Evolutionary conservation across 2,113 vertebrate species (phyloP), one percentile per base, ranked within the genome.

Genomic region (Macquaria ambigua): DNA sequence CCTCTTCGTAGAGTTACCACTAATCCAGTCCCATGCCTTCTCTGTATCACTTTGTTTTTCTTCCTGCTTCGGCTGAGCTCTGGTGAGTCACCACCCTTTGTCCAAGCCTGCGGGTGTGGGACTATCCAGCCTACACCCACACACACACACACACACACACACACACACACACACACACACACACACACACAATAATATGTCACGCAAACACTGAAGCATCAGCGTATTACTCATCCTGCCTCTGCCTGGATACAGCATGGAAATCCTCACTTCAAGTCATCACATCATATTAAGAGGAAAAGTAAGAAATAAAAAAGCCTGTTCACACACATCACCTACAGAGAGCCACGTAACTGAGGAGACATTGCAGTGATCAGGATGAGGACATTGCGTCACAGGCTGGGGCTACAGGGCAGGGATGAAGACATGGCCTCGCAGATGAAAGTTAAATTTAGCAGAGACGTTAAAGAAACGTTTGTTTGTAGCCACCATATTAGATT

Each of bases 71-170:
- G 3, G 50, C 77, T 80, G 84, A 84, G 76, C 74, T 82, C 68
- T 77, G 76, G 64, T 94, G 91, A 93, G 82, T 92, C 92, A 93
- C 86, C 85, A 87, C 85, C 87, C 84, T 88, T 87, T 89, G 88
- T 90, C 87, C 78, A 43, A 72, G 79, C 86, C 73, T 58, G 53
- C 5, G 52, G 90, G 55, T 84, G 81, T 74, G 59, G 77, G 74
- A 77, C 81, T 46, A n/a, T 86, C 82, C 86, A 78, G 53, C 85
- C 81, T 70, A 77, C 76, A 59, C 72, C n/a, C 77, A 79, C 68
- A 62, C 55, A 85, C n/a, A 39, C 31, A 77, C 76, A 59, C 72
- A 28, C 77, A 79, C 69, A 62, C 55, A 83, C 25, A 41, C 53
- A 77, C 76, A 55, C 72, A 28, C 77, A 80, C 69, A 58, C 55